phyloP scores from a whole-genome alignment of 2,888 invertebrate species.

The Aphidoletes aphidimyza region DNA sequence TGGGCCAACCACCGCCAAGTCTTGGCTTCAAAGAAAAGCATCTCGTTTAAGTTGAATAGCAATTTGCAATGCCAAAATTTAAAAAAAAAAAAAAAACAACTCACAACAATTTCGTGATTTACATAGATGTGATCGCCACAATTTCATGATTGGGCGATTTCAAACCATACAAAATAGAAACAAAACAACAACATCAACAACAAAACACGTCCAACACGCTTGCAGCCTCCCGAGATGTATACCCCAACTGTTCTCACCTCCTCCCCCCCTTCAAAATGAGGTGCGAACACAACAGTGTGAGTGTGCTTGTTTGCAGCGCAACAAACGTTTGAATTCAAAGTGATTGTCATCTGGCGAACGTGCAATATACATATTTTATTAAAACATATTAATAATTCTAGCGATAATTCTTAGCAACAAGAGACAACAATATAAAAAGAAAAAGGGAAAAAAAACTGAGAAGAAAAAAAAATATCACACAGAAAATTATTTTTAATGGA shows the following conservation, averaged over 20 bases:
- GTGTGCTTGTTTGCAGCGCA: conserved; percentile 50
- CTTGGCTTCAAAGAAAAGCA: conserved; percentile 56
- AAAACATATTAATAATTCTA: conserved; percentile 37
- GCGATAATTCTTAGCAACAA: conserved; percentile 38
- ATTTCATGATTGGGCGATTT: not conserved
- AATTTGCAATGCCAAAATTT: not conserved
- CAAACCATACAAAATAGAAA: too few relatives aligned
- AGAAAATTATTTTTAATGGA: conserved; percentile 50
- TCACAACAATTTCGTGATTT: not conserved
- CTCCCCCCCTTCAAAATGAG: not conserved
- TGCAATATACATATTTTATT: conserved; percentile 60
- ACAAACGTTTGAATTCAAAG: conserved; percentile 48
- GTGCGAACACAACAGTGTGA: conserved; percentile 15
- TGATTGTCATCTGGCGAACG: conserved; percentile 59
- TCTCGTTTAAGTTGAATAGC: conserved; percentile 40
- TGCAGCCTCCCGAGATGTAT: conserved; percentile 21
- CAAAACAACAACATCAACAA: too few relatives aligned
- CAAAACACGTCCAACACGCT: not conserved
- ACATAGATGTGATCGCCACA: not conserved
- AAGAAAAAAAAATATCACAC: not conserved
- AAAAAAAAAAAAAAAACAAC: conserved; percentile 34
- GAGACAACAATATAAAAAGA: not conserved
- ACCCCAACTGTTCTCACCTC: not conserved
- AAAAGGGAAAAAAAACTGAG: not conserved
- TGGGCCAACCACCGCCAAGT: conserved; percentile 63